Evolutionary conservation across 2,888 invertebrate genomes (phyloP).

Genomic region (Nomada goodeniana): DNA sequence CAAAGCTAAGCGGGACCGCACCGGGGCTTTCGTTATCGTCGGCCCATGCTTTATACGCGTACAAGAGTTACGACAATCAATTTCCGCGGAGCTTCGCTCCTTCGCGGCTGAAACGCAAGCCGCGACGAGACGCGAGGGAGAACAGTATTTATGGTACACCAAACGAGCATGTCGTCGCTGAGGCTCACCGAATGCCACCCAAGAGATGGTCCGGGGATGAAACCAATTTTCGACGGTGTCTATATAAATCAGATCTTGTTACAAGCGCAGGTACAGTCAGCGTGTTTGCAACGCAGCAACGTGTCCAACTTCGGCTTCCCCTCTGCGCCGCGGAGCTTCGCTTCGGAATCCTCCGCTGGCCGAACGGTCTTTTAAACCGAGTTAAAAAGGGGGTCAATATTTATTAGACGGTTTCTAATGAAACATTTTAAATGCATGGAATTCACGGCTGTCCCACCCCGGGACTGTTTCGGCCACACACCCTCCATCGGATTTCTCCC

Average conservation of each 20-base stretch:
- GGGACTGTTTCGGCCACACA: constrained; percentile 30
- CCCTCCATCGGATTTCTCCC: constrained; percentile 37
- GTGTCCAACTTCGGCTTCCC: constrained; percentile 26
- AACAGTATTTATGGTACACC: constrained; percentile 75
- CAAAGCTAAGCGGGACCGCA: background rate
- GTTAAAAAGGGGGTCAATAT: constrained; percentile 79
- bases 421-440: constrained; percentile 83
- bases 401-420: constrained; percentile 82
- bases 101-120: constrained; percentile 45
- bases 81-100: constrained; percentile 58
- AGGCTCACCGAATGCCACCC: constrained; percentile 75
- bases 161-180: constrained; percentile 71
- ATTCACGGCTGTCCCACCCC: constrained; percentile 72
- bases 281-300: constrained; percentile 44
- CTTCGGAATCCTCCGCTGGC: constrained; percentile 45
- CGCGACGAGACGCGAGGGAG: constrained; percentile 41
- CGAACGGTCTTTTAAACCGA: constrained; percentile 76
- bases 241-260: constrained; percentile 83
- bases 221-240: constrained; percentile 81
- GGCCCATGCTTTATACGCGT: constrained; percentile 48
- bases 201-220: constrained; percentile 78
- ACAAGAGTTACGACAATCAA: constrained; percentile 66
- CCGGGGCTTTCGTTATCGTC: constrained; percentile 34
- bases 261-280: constrained; percentile 74
- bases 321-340: constrained; percentile 1